phyloP scores from a whole-genome alignment of 2,888 invertebrate species.

The Plebejus anna region DNA sequence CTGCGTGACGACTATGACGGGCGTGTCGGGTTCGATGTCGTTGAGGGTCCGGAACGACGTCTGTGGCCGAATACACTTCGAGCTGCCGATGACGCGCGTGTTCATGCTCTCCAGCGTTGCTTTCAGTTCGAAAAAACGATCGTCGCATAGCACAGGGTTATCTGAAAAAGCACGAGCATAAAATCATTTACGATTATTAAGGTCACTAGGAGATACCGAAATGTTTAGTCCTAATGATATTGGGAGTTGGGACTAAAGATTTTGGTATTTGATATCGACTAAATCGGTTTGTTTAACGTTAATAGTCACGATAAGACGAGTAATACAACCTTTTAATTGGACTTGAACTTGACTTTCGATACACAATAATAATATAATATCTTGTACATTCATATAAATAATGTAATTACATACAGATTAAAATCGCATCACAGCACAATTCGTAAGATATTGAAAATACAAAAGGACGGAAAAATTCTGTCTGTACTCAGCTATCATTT shows the following conservation, averaged over 20 bases:
- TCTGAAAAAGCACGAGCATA: slow-evolving; percentile 70
- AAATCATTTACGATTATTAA: neutral
- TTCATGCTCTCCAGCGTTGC: slow-evolving; percentile 85
- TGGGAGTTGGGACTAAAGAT: too few relatives aligned
- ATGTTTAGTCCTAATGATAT: neutral
- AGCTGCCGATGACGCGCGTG: slow-evolving; percentile 85
- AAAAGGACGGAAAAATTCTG: neutral
- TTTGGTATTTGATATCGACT: too few relatives aligned
- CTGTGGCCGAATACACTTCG: slow-evolving; percentile 72
- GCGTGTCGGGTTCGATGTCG: slow-evolving; percentile 56
- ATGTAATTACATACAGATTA: neutral
- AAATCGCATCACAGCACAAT: neutral
- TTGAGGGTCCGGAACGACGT: slow-evolving; percentile 61
- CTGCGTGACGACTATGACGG: slow-evolving; percentile 58
- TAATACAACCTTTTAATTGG: too few relatives aligned
- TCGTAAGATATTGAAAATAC: neutral
- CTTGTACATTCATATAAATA: neutral
- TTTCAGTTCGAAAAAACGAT: slow-evolving; percentile 84
- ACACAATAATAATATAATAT: too few relatives aligned
- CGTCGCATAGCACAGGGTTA: slow-evolving; percentile 90
- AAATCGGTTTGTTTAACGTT: neutral
- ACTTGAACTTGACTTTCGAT: too few relatives aligned
- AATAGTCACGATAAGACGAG: neutral
- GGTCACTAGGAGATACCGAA: neutral
- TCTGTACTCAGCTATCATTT: neutral